Base-by-base conservation (phyloP, 2,888 invertebrate genomes). In the Neoitamus cyanurus region DNA sequence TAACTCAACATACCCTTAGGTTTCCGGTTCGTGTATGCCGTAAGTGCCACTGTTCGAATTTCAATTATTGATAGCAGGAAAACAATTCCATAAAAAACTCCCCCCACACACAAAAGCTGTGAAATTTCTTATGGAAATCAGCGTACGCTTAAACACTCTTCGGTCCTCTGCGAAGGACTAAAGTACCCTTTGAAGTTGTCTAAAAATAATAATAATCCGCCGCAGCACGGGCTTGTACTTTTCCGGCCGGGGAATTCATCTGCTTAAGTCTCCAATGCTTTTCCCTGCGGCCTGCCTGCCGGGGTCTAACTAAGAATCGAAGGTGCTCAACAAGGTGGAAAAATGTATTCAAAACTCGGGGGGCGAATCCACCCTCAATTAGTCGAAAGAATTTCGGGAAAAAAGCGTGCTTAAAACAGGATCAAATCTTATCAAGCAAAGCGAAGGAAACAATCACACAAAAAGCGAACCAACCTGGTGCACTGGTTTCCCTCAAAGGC, bases 341-440 rank as follows among this genome's bases (percentile, higher is more conserved):
- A 58, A 78, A 78, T 31, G 34, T 78, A 78, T 78, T 78, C 78
- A 78, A 48, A 78, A 78, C 46, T 37, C 31, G 30, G 46, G 9
- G n/a, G 36, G 42, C 9, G 36, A 82, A 82, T 68, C 82, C 28
- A 69, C 82, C 82, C 69, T 82, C 82, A 82, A 82, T 82, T 82
- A 69, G 82, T 82, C 28, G 37, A 68, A 69, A 70, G 30, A 42
- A 48, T 15, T 58, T 11, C 1, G 69, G 34, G 15, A 70, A 70
- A 69, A 83, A 70, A 68, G 37, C 20, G 9, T 73, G 48, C 73
- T 75, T 73, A 73, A 73, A 83, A 46, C 30, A 25, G 58, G 48
- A 83, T 83, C 58, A 73, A 58, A 75, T 58, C 75, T 75, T 58
- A 83, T 83, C 83, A 83, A 58, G 34, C 83, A 58, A 58, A 36